A percentile compares a stretch with the other conserved stretches of the same genome.
Evolutionary conservation across 2,113 vertebrate species (phyloP).

Genomic region (Alaudala cheleensis): DNA sequence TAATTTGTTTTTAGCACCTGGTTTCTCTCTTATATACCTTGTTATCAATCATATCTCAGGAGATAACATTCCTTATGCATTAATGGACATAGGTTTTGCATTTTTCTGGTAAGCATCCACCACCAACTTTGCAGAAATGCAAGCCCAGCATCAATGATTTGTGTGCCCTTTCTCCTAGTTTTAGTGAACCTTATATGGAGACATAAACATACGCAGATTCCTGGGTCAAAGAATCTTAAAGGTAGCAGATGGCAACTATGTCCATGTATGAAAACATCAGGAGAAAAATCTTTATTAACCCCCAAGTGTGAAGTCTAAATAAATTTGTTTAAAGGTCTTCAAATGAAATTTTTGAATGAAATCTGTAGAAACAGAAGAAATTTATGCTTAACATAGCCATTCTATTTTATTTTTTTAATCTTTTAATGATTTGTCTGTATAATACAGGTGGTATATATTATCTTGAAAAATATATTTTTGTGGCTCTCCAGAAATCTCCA

Average conservation of each 20-base stretch:
- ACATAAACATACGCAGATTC: accelerated
- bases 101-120: neutral
- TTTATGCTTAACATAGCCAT: neutral
- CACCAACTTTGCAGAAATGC: neutral
- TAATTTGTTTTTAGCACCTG: neutral
- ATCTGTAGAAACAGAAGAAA: neutral
- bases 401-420: neutral
- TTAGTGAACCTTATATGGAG: neutral
- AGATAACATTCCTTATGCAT: neutral
- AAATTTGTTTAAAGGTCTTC: neutral
- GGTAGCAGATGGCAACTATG: neutral
- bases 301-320: neutral
- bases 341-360: neutral
- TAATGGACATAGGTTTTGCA: neutral
- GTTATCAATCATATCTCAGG: neutral
- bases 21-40: neutral
- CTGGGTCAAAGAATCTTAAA: neutral
- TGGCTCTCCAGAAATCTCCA: neutral
- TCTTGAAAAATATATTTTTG: neutral
- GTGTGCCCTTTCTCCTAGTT: neutral
- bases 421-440: neutral
- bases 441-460: neutral
- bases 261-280: neutral
- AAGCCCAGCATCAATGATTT: accelerated
- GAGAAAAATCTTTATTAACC: neutral